A percentile compares a stretch with the other conserved stretches of the same genome.
Conservation (phyloP, 2,113 vertebrate genomes). For the Chloropsis cyanopogon region DNA sequence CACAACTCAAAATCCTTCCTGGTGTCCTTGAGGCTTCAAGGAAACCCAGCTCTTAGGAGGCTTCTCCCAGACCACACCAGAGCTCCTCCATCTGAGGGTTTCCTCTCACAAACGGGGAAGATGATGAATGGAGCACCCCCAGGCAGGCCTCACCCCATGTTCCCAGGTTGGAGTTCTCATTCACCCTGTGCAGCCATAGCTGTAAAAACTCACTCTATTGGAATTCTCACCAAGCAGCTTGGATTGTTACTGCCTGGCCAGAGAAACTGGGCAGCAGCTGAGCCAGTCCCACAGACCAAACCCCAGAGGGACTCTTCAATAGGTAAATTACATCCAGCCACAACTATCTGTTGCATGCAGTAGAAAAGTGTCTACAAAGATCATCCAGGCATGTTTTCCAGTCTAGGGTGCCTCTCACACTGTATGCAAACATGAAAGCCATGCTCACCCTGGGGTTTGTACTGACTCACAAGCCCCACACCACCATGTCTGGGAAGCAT, state of each 20-base stretch:
- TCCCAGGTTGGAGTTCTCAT: neutral
- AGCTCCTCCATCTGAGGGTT: neutral
- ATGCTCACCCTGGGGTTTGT: neutral
- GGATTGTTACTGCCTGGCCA: neutral
- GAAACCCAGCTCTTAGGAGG: neutral
- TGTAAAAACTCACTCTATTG: neutral
- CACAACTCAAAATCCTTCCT: neutral
- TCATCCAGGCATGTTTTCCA: constrained; percentile 4
- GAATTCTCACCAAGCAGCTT: neutral
- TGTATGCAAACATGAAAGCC: neutral
- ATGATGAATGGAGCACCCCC: neutral
- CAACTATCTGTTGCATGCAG: constrained; percentile 22
- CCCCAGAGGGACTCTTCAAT: neutral
- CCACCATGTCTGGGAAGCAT: neutral
- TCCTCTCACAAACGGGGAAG: neutral
- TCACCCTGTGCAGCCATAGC: neutral
- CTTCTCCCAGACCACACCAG: neutral
- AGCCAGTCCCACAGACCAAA: neutral
- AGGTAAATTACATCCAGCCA: neutral
- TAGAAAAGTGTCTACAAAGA: neutral
- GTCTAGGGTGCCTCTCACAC: neutral
- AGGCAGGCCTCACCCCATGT: neutral
- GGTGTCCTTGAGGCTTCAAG: rapidly evolving
- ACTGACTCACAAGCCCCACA: neutral
- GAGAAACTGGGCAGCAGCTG: neutral